Evolutionary conservation across 2,797 vertebrate species (phyloP).

Genomic region (Pantherophis vulpinus): DNA sequence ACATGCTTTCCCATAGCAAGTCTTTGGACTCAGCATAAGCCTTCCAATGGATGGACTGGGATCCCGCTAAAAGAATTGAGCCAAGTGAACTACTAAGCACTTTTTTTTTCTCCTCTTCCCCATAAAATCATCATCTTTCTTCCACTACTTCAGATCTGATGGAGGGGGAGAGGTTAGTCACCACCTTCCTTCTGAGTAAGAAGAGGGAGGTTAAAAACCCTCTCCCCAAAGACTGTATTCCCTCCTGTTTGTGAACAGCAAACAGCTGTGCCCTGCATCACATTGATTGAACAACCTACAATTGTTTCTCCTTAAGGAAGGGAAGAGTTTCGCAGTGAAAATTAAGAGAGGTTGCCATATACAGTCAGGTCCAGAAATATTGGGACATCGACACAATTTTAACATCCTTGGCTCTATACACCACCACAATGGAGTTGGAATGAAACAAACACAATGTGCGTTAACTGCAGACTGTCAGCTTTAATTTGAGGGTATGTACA

Average conservation of each 20-base stretch:
- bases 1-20: neutral
- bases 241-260: neutral
- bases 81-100: neutral
- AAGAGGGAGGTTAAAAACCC: neutral
- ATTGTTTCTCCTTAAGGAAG: neutral
- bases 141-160: neutral
- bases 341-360: neutral
- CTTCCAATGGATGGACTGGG: neutral
- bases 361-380: no score
- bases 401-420: no score
- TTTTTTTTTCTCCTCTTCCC: neutral
- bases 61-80: neutral
- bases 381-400: no score
- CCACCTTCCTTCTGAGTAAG: neutral
- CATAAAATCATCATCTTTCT: neutral
- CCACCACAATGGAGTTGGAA: no score
- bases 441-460: no score
- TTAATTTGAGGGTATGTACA: no score
- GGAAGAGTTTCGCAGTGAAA: neutral
- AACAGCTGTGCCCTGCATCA: neutral
- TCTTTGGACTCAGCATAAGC: neutral
- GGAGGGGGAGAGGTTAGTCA: no score
- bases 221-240: neutral
- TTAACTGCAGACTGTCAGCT: no score
- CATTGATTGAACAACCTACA: neutral